phyloP scores from a whole-genome alignment of 53 echinoderm and acorn worm species.

The Antedon mediterranea region DNA sequence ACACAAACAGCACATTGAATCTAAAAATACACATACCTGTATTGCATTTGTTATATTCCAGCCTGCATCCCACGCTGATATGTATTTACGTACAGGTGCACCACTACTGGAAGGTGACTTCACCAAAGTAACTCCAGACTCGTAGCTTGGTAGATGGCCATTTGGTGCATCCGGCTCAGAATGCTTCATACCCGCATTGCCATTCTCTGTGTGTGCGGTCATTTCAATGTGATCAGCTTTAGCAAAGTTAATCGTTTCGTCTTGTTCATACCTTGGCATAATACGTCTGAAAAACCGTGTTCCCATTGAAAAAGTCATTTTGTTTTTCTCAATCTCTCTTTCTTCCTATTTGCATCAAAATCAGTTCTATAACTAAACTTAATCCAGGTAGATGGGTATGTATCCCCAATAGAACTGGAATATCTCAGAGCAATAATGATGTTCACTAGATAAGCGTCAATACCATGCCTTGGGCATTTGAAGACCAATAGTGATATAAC shows the following conservation, averaged over 20 bases:
- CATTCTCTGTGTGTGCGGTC: background rate
- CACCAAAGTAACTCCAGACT: background rate
- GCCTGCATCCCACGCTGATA: constrained; percentile 90
- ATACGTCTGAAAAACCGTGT: background rate
- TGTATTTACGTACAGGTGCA: constrained; percentile 35
- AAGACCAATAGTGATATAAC: background rate
- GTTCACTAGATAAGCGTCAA: background rate
- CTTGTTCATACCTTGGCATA: background rate
- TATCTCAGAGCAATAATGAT: background rate
- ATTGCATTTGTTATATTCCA: constrained; percentile 99
- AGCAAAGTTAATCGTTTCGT: background rate
- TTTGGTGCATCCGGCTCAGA: background rate
- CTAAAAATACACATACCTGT: constrained; percentile 44
- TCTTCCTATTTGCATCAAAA: no score
- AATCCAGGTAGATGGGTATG: background rate
- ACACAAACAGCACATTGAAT: background rate
- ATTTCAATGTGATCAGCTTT: background rate
- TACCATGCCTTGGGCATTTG: background rate
- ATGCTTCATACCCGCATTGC: background rate
- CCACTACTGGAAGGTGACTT: background rate
- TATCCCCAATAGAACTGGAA: background rate
- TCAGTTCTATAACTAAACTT: background rate
- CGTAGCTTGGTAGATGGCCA: background rate
- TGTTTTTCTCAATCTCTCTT: background rate
- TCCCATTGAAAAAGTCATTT: background rate